These are phyloP conservation scores for Drosophila lacicola DNA, from an alignment of 2,888 invertebrate genomes.

Conservation along the genomic window DNA sequence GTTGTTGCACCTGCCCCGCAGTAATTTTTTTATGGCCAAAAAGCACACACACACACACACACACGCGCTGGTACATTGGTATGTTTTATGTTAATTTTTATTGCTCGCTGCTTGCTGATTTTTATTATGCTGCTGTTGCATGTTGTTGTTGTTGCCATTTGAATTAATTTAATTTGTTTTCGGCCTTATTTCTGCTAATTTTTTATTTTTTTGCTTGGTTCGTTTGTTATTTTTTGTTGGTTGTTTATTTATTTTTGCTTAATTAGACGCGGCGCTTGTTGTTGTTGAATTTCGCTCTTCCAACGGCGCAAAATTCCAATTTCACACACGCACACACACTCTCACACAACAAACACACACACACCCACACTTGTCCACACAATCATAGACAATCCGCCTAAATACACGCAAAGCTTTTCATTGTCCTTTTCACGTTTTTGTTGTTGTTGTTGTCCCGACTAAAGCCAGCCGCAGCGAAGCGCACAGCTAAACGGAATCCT, in stretches of 20 bases:
- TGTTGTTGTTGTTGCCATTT: slow-evolving; percentile 45
- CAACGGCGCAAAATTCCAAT: slow-evolving; percentile 10
- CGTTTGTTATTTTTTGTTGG: slow-evolving; percentile 16
- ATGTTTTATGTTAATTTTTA: slow-evolving; percentile 78
- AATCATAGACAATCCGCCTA: slow-evolving; percentile 56
- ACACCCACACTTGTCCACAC: slow-evolving; percentile 15
- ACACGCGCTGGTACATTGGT: slow-evolving; percentile 42
- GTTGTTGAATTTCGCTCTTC: slow-evolving; percentile 39
- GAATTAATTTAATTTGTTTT: slow-evolving; percentile 77
- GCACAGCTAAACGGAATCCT: slow-evolving; percentile 32
- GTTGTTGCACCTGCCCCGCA: slow-evolving; percentile 51
- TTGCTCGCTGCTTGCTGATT: slow-evolving; percentile 60
- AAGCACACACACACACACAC: slow-evolving; percentile 15
- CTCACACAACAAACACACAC: slow-evolving; percentile 1
- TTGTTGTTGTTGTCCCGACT: slow-evolving; percentile 5
- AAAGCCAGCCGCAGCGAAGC: slow-evolving; percentile 32
- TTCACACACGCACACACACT: slow-evolving; percentile 4
- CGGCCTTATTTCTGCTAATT: slow-evolving; percentile 17
- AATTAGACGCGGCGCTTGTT: slow-evolving; percentile 54
- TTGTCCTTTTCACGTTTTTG: slow-evolving; percentile 25
- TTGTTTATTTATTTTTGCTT: slow-evolving; percentile 67
- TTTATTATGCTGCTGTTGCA: slow-evolving; percentile 54
- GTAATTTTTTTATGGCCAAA: slow-evolving; percentile 43
- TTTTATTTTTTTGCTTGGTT: slow-evolving; percentile 22
- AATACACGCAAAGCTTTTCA: slow-evolving; percentile 55